phyloP scores from a whole-genome alignment of 1,140 invertebrate species.

The Calliopsis andreniformis region DNA sequence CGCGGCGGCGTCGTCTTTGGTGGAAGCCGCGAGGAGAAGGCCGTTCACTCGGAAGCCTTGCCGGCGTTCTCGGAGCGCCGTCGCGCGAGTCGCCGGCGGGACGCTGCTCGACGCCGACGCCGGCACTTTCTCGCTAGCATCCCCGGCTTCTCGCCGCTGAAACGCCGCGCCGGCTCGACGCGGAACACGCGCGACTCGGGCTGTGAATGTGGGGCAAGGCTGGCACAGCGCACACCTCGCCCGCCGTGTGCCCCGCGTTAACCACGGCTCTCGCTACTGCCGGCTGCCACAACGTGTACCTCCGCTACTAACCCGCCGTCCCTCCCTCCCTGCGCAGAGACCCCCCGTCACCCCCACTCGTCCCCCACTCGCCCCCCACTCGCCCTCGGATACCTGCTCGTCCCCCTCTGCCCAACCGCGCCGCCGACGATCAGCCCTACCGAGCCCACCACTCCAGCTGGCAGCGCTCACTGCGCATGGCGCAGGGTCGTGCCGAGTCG shows the following conservation, averaged over 20 bases:
- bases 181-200: slow-evolving; percentile 34
- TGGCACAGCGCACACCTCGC: slow-evolving; percentile 37
- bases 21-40: slow-evolving; percentile 18
- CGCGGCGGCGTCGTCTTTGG: neutral
- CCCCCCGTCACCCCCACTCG: slow-evolving; percentile 36
- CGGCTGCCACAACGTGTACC: slow-evolving; percentile 80
- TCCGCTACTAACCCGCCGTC: slow-evolving; percentile 74
- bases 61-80: slow-evolving; percentile 50
- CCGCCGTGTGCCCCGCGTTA: slow-evolving; percentile 72
- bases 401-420: slow-evolving; percentile 23
- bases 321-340: slow-evolving; percentile 29
- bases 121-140: slow-evolving; percentile 61
- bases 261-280: slow-evolving; percentile 79
- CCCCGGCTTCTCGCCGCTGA: slow-evolving; percentile 16
- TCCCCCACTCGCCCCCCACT: no score
- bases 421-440: slow-evolving; percentile 52
- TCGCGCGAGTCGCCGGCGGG: slow-evolving; percentile 55
- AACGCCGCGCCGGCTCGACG: slow-evolving; percentile 30
- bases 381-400: slow-evolving; percentile 55
- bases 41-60: slow-evolving; percentile 58
- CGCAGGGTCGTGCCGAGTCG: slow-evolving; percentile 38
- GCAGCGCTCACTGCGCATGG: slow-evolving; percentile 45
- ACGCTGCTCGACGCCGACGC: slow-evolving; percentile 60
- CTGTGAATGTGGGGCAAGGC: slow-evolving; percentile 33
- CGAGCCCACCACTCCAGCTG: slow-evolving; percentile 54